Evolutionary conservation across 2,888 invertebrate species (phyloP), one percentile per base, ranked within the genome.

Genomic region (Boloria selene): DNA sequence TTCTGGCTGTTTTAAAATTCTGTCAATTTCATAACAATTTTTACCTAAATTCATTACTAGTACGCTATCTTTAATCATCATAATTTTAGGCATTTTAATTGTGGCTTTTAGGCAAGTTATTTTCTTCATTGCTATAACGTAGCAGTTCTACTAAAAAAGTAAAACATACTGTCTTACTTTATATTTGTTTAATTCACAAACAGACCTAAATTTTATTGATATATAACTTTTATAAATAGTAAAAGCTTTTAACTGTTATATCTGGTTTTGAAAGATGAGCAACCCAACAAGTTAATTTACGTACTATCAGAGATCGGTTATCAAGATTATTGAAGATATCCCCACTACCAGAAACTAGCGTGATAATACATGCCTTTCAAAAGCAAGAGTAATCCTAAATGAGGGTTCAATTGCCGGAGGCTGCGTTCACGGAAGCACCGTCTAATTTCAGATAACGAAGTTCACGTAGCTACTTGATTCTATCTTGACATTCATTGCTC

Each of bases 361-460:
- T 54, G 55, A 64, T 64, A 64, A 47, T 61, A 59, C 52, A 17
- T 53, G 60, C 61, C 68, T 60, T 67, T 67, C 70, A 70, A 63
- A 61, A 58, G 49, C 62, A 65, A 55, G 61, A 56, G 50, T 63
- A 58, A 63, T 31, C 63, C 60, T 63, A 52, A 69, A 69, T 69
- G 65, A 65, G 62, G 65, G 70, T 67, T 63, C 56, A 70, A 65
- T 67, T 64, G 69, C 67, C 67, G 55, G 64, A 42, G 67, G 67
- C 70, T 51, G 38, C 17, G 62, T 58, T 56, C 64, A 65, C 59
- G 65, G 54, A 58, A 63, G 51, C 63, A 49, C 60, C 59, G 62
- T 62, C 62, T 67, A 65, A 70, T 65, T 67, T 67, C 45, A 70
- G 67, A 70, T 70, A 67, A 63, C 67, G 65, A 61, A 70, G 52